Conservation (phyloP, 2,888 invertebrate species). For the Odontocerum albicorne region DNA sequence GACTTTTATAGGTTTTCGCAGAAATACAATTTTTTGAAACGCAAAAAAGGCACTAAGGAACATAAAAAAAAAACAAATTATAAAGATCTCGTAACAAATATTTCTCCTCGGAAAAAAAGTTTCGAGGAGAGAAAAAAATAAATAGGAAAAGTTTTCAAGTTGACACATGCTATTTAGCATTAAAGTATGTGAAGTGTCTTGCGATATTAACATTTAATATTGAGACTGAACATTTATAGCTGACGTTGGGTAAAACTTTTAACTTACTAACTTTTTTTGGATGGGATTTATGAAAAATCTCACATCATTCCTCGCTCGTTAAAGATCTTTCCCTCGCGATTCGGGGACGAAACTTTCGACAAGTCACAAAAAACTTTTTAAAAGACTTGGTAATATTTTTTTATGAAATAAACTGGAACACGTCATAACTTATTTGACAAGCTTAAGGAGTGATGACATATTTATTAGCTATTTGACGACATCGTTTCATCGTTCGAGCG, state of each 20-base stretch:
- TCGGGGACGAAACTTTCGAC: conserved; percentile 7
- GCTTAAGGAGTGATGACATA: too few species aligned
- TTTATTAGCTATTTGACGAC: too few species aligned
- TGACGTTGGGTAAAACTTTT: conserved; percentile 19
- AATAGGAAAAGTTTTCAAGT: neutral
- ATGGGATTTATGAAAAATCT: conserved; percentile 19
- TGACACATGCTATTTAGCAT: neutral
- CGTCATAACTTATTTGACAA: too few species aligned
- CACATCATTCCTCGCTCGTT: conserved; percentile 20
- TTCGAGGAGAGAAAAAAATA: neutral
- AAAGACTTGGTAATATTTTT: conserved; percentile 16
- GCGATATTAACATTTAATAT: conserved; percentile 21
- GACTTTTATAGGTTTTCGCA: too few species aligned
- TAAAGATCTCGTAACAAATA: too few species aligned
- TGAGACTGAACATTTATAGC: conserved; percentile 19
- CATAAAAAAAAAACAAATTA: too few species aligned
- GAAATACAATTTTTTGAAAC: too few species aligned
- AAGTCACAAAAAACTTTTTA: conserved; percentile 13
- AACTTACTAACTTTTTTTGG: conserved; percentile 17
- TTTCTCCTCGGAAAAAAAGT: too few species aligned
- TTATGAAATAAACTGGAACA: conserved; percentile 7
- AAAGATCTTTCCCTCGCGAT: conserved; percentile 9
- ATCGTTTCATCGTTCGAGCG: too few species aligned
- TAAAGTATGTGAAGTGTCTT: conserved; percentile 6
- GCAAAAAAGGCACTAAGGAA: too few species aligned